Base-by-base conservation (phyloP, 2,113 vertebrate species). In the Macquaria ambigua region DNA sequence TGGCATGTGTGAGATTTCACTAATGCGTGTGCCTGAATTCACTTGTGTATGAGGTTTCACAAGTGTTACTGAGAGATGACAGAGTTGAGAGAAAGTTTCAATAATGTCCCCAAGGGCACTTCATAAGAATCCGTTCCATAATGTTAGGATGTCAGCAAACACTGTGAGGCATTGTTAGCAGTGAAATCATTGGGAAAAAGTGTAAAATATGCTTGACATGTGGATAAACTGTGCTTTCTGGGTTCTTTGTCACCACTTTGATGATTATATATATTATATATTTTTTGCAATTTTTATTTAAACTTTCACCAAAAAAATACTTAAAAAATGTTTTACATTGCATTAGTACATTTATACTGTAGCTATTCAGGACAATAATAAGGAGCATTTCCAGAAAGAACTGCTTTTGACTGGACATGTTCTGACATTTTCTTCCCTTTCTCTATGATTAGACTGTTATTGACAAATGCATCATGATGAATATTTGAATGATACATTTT, bases 21-120 rank as follows among this genome's bases (percentile, higher is more conserved):
- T 58, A 39, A 37, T 73, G 50, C 28, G 21, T 41, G 39, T 34
- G 21, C 37, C 39, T 64, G 10, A 41, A 48, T 46, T 39, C 9
- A 52, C 23, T 31, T 80, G 63, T 58, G 28, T 55, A 28, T 8
- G 16, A 23, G n/a, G 8, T 67, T 67, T 48, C 14, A 31, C 20
- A 21, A 48, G 74, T 46, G 46, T 52, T 39, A 75, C 9, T 61
- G 46, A 48, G 37, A 56, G 62, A 73, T 61, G 21, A 46, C 28
- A 69, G 77, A 66, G 78, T 79, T 85, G 72, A 88, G 50, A 82
- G 64, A 75, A 77, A 71, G 73, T 84, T 84, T 73, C 39, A 34
- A 72, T 82, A 3, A 6, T 37, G 23, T 75, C 77, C 64, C 77
- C 2, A 2, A 28, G 77, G 73, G 41, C 59, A 15, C 11, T 21